Evolutionary conservation across 92 coral and sea anemone genomes (phyloP).

Genomic region (Siderastrea radians): DNA sequence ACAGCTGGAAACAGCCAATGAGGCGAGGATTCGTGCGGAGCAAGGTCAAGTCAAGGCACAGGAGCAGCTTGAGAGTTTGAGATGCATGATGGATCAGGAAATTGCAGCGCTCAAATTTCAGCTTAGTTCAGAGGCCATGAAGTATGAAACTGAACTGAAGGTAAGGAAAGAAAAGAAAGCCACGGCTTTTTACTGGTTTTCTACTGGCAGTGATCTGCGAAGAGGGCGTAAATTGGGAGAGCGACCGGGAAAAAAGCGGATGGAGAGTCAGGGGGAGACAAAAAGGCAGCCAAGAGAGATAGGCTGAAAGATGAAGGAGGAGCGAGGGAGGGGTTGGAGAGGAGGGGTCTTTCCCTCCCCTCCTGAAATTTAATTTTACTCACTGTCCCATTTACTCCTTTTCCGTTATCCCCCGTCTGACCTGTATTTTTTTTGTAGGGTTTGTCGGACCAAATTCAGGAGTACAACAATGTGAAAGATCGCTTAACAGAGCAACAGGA

Average conservation of each 20-base stretch:
- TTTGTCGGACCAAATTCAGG: constrained; percentile 87
- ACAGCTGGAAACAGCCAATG: constrained; percentile 89
- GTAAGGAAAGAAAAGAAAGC: constrained; percentile 33
- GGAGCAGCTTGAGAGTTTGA: constrained; percentile 86
- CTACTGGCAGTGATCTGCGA: no score
- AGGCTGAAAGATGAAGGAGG: no score
- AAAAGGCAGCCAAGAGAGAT: no score
- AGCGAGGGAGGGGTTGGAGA: no score
- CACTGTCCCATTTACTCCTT: background rate
- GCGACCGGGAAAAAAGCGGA: no score
- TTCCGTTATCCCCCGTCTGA: no score
- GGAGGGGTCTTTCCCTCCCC: no score
- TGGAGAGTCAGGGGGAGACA: no score
- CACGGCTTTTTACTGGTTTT: no score
- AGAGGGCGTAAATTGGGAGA: no score
- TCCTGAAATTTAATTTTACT: no score
- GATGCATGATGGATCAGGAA: constrained; percentile 97
- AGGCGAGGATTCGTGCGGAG: constrained; percentile 89
- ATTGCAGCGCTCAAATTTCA: constrained; percentile 95
- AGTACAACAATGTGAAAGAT: constrained; percentile 79
- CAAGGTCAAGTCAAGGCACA: constrained; percentile 81
- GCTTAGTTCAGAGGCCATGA: constrained; percentile 95
- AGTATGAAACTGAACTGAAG: constrained; percentile 93
- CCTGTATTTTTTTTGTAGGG: constrained; percentile 47
- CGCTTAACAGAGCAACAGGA: constrained; percentile 82